Percentiles rank a stretch among this genome's conserved stretches.
Conservation (phyloP, 2,113 vertebrate species). For the Otolemur garnettii region DNA sequence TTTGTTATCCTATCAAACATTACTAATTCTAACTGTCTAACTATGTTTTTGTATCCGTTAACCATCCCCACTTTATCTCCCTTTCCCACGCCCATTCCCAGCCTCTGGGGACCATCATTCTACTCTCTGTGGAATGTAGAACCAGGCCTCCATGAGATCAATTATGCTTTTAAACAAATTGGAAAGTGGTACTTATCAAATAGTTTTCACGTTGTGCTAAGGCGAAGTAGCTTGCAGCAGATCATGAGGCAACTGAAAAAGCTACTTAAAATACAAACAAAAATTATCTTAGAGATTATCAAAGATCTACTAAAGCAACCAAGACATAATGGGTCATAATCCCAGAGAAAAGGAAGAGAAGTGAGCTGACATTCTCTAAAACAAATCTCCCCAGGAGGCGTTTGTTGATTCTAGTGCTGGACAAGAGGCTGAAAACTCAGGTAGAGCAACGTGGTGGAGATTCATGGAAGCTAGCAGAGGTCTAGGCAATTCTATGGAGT, state of each 20-base stretch:
- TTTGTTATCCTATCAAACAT: no score
- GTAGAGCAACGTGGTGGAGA: not conserved
- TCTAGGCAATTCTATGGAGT: not conserved
- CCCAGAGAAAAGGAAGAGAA: not conserved
- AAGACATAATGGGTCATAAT: not conserved
- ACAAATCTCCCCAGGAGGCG: not conserved
- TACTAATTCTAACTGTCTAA: no score
- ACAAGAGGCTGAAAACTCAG: not conserved
- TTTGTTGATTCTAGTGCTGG: not conserved
- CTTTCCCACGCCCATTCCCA: no score
- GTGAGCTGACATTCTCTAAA: not conserved
- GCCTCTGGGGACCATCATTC: no score
- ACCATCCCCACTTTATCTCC: no score
- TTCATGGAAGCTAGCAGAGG: not conserved
- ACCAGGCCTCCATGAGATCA: no score
- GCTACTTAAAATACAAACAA: not conserved
- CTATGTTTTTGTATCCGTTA: no score
- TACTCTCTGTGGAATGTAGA: no score
- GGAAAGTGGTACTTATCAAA: not conserved
- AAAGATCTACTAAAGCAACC: not conserved
- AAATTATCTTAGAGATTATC: not conserved
- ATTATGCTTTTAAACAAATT: not conserved
- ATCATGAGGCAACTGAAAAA: not conserved
- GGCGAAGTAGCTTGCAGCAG: not conserved
- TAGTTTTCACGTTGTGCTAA: not conserved